Evolutionary conservation across 2,797 vertebrate species (phyloP).

Genomic region (Spondyliosoma cantharus): DNA sequence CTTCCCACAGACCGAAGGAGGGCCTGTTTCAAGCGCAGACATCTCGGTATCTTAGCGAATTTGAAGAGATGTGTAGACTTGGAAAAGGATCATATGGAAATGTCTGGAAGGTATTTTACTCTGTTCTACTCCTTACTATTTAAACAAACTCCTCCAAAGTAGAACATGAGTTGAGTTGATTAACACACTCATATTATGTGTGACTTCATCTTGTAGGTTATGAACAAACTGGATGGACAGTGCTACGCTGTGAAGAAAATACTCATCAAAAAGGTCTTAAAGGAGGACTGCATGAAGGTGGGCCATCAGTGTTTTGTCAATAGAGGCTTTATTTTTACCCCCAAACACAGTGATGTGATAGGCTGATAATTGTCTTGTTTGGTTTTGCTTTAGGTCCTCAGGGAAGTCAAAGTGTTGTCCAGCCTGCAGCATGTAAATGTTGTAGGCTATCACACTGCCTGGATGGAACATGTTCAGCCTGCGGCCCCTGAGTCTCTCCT

Average conservation of each 20-base stretch:
- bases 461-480: slow-evolving; percentile 96
- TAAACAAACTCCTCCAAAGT: background rate
- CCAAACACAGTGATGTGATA: background rate
- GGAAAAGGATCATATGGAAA: slow-evolving; percentile 97
- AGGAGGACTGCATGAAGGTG: slow-evolving; percentile 96
- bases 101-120: slow-evolving; percentile 91
- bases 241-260: slow-evolving; percentile 97
- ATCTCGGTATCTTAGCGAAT: slow-evolving; percentile 96
- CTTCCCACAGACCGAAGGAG: slow-evolving; percentile 78
- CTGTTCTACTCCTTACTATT: background rate
- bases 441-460: slow-evolving; percentile 97
- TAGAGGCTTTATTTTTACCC: background rate
- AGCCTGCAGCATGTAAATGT: slow-evolving; percentile 93
- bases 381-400: slow-evolving; percentile 86
- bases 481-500: slow-evolving; percentile 65
- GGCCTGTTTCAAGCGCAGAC: slow-evolving; percentile 91
- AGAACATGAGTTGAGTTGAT: background rate
- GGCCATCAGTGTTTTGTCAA: background rate
- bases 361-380: background rate
- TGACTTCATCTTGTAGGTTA: slow-evolving; percentile 85
- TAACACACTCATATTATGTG: background rate
- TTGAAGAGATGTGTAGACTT: slow-evolving; percentile 90
- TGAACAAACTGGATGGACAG: slow-evolving; percentile 96
- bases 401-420: slow-evolving; percentile 96
- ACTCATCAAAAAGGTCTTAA: slow-evolving; percentile 93